These are phyloP conservation scores for Tokudaia muenninki DNA, from an alignment of 2,797 vertebrate species.

Conservation along the genomic window DNA sequence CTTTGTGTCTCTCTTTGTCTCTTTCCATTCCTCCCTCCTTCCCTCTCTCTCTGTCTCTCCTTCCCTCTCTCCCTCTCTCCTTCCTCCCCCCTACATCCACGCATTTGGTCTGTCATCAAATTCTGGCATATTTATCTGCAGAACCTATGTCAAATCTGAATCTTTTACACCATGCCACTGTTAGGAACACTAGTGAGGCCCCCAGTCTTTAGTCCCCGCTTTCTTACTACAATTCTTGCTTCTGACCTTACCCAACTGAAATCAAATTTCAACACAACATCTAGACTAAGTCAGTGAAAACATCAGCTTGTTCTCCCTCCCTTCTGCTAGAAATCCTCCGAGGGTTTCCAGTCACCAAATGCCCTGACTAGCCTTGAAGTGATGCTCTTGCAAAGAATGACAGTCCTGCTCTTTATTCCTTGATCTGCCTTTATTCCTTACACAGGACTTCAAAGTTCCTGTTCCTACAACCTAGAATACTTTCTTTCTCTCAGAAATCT, in stretches of 20 bases:
- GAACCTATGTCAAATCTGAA: background rate
- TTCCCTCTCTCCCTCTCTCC: background rate
- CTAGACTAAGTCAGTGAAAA: background rate
- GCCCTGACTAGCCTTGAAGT: background rate
- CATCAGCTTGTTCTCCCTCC: background rate
- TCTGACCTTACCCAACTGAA: background rate
- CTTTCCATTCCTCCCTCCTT: too few species aligned
- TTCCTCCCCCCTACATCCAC: background rate
- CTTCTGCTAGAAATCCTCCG: background rate
- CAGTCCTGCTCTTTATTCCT: background rate
- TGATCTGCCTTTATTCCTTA: background rate
- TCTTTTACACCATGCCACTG: background rate
- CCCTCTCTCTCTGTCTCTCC: too few species aligned
- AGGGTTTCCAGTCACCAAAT: background rate
- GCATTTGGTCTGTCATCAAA: background rate
- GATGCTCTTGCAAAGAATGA: accelerated
- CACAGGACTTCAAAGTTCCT: background rate
- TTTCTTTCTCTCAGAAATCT: background rate
- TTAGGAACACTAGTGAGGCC: background rate
- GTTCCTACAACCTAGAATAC: background rate
- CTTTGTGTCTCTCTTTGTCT: too few species aligned
- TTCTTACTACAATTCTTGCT: background rate
- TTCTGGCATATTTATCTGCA: background rate
- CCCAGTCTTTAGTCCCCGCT: background rate
- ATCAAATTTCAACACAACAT: background rate